Conservation (phyloP, 2,888 invertebrate species). For the Tachina fera region DNA sequence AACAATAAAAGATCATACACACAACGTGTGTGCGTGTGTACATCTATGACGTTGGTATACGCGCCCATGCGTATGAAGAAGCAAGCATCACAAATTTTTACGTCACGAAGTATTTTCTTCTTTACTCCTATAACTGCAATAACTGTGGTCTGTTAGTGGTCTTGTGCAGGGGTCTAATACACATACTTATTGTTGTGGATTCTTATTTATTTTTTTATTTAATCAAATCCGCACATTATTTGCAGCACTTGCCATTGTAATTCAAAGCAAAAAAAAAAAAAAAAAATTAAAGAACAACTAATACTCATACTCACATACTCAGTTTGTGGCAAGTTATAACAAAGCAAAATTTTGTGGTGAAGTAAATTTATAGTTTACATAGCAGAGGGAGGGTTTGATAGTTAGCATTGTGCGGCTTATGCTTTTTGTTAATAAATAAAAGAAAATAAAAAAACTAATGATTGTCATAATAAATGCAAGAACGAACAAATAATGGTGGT, state of each 20-base stretch:
- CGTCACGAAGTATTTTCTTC: too few relatives aligned
- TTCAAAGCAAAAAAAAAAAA: constrained; percentile 6
- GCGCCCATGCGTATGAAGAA: too few relatives aligned
- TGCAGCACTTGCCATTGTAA: constrained; percentile 51
- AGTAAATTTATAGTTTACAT: constrained; percentile 36
- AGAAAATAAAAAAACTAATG: constrained; percentile 3
- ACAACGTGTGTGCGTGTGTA: too few relatives aligned
- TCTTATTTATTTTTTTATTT: constrained; percentile 43
- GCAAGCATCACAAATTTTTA: too few relatives aligned
- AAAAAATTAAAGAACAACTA: neutral
- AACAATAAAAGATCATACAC: too few relatives aligned
- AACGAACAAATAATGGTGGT: constrained; percentile 36
- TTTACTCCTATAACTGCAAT: too few relatives aligned
- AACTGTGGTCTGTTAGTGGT: too few relatives aligned
- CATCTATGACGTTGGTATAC: too few relatives aligned
- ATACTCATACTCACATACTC: neutral
- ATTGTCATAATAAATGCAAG: neutral
- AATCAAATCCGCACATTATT: constrained; percentile 60
- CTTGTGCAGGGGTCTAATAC: too few relatives aligned
- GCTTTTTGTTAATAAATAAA: constrained; percentile 25
- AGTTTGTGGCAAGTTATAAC: constrained; percentile 43
- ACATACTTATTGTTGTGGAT: constrained; percentile 16
- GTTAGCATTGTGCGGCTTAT: neutral
- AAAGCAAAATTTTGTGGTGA: constrained; percentile 28
- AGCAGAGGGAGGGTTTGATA: constrained; percentile 33